Evolutionary conservation across 2,888 invertebrate genomes (phyloP).

Genomic region (Agrochola macilenta): DNA sequence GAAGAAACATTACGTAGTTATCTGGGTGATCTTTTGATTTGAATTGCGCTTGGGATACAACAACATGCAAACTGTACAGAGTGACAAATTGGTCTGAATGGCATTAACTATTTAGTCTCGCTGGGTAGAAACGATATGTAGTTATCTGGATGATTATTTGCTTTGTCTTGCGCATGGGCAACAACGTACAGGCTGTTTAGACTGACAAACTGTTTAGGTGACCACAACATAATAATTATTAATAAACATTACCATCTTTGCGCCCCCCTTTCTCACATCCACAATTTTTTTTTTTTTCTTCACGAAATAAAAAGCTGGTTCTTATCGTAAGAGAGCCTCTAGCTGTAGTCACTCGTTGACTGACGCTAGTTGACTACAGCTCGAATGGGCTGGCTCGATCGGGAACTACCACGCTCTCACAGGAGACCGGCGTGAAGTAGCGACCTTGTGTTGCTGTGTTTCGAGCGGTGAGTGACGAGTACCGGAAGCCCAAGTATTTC

Average conservation of each 20-base stretch:
- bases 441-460: constrained; percentile 11
- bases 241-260: not conserved
- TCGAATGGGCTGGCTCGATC: constrained; percentile 28
- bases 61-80: not conserved
- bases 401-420: constrained; percentile 44
- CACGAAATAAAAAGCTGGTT: not conserved
- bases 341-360: not conserved
- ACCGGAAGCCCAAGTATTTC: not conserved
- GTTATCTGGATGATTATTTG: not conserved
- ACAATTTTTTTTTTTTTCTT: not conserved
- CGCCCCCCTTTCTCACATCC: not conserved
- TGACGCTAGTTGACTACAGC: not conserved
- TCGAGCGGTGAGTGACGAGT: constrained; percentile 30
- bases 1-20: constrained; percentile 1
- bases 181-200: not conserved
- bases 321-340: constrained; percentile 25
- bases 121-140: constrained; percentile 2
- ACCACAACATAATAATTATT: not conserved
- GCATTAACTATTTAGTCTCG: constrained; percentile 37
- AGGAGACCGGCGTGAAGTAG: constrained; percentile 3
- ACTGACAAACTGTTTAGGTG: constrained; percentile 14
- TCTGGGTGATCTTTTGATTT: not conserved
- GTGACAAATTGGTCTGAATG: constrained; percentile 10
- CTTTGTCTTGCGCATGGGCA: not conserved
- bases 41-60: not conserved